phyloP scores from a whole-genome alignment of 2,113 vertebrate genomes.

The Phocoena phocoena region DNA sequence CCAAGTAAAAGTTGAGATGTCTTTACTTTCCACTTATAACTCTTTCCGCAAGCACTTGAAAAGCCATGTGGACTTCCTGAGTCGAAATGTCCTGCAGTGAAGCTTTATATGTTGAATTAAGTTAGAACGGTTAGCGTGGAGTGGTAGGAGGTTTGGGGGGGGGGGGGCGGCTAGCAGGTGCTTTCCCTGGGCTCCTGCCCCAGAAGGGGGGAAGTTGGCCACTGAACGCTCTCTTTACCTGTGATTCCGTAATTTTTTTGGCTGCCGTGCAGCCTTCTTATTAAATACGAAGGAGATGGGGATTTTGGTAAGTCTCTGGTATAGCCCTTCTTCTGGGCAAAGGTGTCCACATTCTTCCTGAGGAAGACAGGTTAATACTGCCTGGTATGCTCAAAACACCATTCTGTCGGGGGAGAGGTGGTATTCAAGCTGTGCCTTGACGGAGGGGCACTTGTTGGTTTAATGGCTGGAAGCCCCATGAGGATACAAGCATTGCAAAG shows the following conservation, averaged over 20 bases:
- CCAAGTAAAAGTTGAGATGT: neutral
- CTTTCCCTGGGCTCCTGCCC: neutral
- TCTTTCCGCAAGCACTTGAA: neutral
- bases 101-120: neutral
- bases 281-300: neutral
- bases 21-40: neutral
- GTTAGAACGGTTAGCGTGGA: too few relatives aligned
- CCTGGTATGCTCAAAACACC: neutral
- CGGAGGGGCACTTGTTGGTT: rapidly evolving
- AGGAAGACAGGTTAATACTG: neutral
- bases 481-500: neutral
- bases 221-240: neutral
- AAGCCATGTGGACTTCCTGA: neutral
- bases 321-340: neutral
- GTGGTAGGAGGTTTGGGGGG: too few relatives aligned
- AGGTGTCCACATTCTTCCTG: neutral
- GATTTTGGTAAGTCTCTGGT: neutral
- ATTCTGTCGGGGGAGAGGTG: neutral
- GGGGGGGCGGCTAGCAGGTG: neutral
- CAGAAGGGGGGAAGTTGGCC: neutral
- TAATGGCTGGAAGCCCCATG: neutral
- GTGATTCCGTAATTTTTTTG: rapidly evolving
- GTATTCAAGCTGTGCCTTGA: neutral
- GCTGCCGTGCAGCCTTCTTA: neutral
- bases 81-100: neutral